Base-by-base conservation (phyloP, 2,888 invertebrate genomes). In the Ramazzottius varieornatus region DNA sequence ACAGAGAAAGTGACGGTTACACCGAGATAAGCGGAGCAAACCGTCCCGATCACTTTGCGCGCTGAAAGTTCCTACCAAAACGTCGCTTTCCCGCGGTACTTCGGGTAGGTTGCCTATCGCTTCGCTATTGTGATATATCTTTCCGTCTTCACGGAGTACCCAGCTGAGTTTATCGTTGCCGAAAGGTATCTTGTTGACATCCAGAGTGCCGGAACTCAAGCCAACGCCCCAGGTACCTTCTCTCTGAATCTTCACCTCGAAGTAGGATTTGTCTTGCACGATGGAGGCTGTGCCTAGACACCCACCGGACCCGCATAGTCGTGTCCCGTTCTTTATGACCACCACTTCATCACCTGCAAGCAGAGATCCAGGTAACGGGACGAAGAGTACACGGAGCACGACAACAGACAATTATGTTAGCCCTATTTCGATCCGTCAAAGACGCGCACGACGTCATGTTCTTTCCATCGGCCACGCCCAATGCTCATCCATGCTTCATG, bases 181-280 rank as follows among this genome's bases (percentile, higher is more conserved):
- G 1, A 76, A 71, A 1, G 75, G 75, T 8, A 72, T 69, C 33
- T 68, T 70, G 66, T 75, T 72, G 63, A 76, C 66, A 65, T 72
- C 70, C 65, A 71, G 71, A 33, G 70, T 70, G 65, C 71, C 68
- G 20, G 73, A 72, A 2, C 75, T 75, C 33, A 77, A 66, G 1
- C 76, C 76, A n/a, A 76, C 71, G 46, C 76, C 75, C 76, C 76
- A 77, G 2, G 8, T 8, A 16, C 54, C 54, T 4, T 54, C 54
- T 4, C 54, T 13, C 76, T 96, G 94, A 66, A 98, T 79, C 79
- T 96, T 96, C 2, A 94, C 87, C 80, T 98, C 96, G 76, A 94
- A 98, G 76, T 94, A 98, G 1, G 93, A 87, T 78, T 98, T 98
- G 72, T 92, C 91, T 78, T 98, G 93, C 16, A 88, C 87, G 64